Evolutionary conservation across 2,113 vertebrate genomes (phyloP).

Genomic region (Egretta garzetta): DNA sequence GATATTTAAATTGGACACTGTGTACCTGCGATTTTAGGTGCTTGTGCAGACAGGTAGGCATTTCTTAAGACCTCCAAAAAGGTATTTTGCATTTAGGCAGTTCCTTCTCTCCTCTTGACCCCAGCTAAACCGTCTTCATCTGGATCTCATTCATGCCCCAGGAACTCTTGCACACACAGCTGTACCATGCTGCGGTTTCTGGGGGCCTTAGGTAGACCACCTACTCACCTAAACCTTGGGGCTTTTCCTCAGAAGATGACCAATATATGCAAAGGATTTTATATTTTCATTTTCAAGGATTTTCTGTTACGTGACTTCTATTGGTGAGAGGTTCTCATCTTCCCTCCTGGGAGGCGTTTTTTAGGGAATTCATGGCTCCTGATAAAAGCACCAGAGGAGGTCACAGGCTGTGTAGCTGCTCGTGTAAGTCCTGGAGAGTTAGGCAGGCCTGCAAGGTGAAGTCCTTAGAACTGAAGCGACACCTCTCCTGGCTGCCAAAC

Average conservation of each 20-base stretch:
- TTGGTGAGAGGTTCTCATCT: not conserved
- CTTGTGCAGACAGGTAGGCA: not conserved
- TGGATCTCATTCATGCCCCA: not conserved
- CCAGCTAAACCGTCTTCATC: not conserved
- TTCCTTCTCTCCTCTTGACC: not conserved
- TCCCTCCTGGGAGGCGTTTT: not conserved
- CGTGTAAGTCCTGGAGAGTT: not conserved
- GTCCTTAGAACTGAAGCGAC: not conserved
- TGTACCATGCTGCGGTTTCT: not conserved
- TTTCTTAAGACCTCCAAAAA: not conserved
- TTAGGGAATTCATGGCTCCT: not conserved
- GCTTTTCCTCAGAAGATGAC: not conserved
- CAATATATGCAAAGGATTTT: not conserved
- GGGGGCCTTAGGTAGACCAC: not conserved
- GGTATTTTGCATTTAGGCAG: not conserved
- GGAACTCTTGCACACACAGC: not conserved
- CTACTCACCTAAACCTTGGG: not conserved
- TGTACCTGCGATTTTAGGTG: not conserved
- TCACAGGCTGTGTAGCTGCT: rapidly evolving
- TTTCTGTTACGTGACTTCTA: not conserved
- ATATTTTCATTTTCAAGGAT: not conserved
- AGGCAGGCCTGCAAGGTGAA: not conserved
- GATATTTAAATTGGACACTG: not conserved
- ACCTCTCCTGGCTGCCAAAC: not conserved
- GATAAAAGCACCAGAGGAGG: not conserved